Conservation (phyloP, 2,888 invertebrate species). For the Heliconius sara region DNA sequence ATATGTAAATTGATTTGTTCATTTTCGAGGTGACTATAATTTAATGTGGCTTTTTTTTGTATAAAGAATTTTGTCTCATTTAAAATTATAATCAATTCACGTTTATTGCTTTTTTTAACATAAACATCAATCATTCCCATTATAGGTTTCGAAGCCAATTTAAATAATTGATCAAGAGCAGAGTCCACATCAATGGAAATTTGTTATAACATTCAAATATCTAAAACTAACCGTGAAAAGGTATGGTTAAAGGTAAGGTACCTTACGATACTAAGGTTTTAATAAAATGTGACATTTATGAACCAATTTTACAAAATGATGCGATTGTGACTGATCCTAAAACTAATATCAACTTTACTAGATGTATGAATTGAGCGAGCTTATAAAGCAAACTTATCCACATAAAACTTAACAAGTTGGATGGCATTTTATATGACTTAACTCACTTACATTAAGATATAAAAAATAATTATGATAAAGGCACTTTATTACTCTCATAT, state of each 20-base stretch:
- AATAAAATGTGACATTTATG: constrained; percentile 35
- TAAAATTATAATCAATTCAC: constrained; percentile 64
- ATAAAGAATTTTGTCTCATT: constrained; percentile 64
- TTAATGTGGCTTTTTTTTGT: constrained; percentile 71
- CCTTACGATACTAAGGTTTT: background rate
- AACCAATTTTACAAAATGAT: constrained; percentile 51
- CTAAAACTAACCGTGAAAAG: constrained; percentile 17
- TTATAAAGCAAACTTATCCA: constrained; percentile 79
- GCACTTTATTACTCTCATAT: constrained; percentile 74
- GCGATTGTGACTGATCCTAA: constrained; percentile 58
- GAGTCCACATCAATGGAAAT: constrained; percentile 15
- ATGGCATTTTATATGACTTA: constrained; percentile 84
- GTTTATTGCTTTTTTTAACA: constrained; percentile 64
- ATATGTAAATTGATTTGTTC: constrained; percentile 75
- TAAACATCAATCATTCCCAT: constrained; percentile 47
- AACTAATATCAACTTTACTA: constrained; percentile 75
- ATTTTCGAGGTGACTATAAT: constrained; percentile 72
- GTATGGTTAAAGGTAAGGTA: background rate
- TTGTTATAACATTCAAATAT: constrained; percentile 23
- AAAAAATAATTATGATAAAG: constrained; percentile 77
- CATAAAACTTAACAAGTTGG: constrained; percentile 84
- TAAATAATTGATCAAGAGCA: constrained; percentile 36
- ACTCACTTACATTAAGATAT: constrained; percentile 78
- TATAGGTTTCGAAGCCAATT: constrained; percentile 39
- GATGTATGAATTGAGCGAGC: constrained; percentile 82